Percentiles rank a stretch among this genome's conserved stretches.
Conservation (phyloP, 2,113 vertebrate genomes). For the Desmodus rotundus region DNA sequence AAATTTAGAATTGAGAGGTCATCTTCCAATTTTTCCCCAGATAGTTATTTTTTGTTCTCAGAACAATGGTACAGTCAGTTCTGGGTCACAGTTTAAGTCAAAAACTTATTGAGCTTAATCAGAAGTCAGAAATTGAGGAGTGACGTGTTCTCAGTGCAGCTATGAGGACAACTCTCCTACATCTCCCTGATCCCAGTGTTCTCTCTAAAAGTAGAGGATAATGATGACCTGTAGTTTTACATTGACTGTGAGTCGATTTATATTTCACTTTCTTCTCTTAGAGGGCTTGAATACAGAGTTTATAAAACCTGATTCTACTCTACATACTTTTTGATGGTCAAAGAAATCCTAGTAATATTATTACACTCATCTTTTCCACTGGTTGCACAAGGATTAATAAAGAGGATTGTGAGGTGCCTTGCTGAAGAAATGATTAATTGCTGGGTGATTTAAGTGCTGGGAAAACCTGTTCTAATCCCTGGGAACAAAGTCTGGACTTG, state of each 20-base stretch:
- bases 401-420: background rate
- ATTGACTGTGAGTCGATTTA: background rate
- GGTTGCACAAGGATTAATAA: background rate
- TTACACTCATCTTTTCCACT: background rate
- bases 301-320: background rate
- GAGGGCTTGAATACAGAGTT: background rate
- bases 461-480: background rate
- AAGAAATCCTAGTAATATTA: background rate
- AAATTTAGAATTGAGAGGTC: background rate
- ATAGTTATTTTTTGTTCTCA: background rate
- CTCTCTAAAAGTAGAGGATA: background rate
- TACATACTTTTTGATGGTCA: background rate
- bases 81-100: background rate
- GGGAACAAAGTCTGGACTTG: background rate
- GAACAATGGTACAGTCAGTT: background rate
- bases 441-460: background rate
- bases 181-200: background rate
- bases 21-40: background rate
- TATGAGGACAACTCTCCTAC: background rate
- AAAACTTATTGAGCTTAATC: background rate
- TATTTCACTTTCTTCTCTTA: background rate
- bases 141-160: constrained; percentile 14
- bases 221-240: background rate
- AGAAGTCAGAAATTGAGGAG: background rate
- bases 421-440: background rate